A percentile compares a stretch with the other conserved stretches of the same genome.
Evolutionary conservation across 2,888 invertebrate genomes (phyloP).

Genomic region (Drosophila anomalata): DNA sequence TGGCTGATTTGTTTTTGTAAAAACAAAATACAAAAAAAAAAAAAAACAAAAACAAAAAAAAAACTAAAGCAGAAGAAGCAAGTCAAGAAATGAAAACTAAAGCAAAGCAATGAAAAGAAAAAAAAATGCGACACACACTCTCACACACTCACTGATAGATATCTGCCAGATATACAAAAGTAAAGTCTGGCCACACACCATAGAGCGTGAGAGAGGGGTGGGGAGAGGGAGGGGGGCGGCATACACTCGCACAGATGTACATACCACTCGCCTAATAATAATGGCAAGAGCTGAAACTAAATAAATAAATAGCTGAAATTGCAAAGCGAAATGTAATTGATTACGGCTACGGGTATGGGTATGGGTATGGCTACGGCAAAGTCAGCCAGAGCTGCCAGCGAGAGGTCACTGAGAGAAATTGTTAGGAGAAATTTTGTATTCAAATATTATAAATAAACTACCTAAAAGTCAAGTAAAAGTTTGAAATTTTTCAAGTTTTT

Average conservation of each 20-base stretch:
- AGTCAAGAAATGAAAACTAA: slow-evolving; percentile 53
- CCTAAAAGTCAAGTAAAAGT: no score
- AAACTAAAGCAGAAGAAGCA: slow-evolving; percentile 61
- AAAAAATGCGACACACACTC: slow-evolving; percentile 37
- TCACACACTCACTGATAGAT: slow-evolving; percentile 44
- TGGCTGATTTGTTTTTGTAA: slow-evolving; percentile 48
- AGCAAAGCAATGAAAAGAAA: slow-evolving; percentile 50
- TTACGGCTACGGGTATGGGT: slow-evolving; percentile 40
- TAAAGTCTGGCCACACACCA: slow-evolving; percentile 45
- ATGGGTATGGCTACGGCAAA: slow-evolving; percentile 31
- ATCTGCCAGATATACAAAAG: slow-evolving; percentile 71
- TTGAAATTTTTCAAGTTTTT: no score
- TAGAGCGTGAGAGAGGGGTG: slow-evolving; percentile 1
- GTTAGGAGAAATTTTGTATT: no score
- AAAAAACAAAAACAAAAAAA: slow-evolving; percentile 57
- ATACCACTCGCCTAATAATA: slow-evolving; percentile 66
- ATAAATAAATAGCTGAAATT: slow-evolving; percentile 79
- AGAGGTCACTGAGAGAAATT: slow-evolving; percentile 24
- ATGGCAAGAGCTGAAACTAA: slow-evolving; percentile 76
- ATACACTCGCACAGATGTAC: slow-evolving; percentile 16
- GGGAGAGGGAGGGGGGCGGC: slow-evolving; percentile 19
- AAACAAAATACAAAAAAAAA: slow-evolving; percentile 54
- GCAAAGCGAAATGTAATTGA: slow-evolving; percentile 79
- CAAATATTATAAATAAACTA: no score
- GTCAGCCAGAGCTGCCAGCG: slow-evolving; percentile 36